Percentiles rank a stretch among this genome's conserved stretches.
phyloP scores from a whole-genome alignment of 2,113 vertebrate species.

The rat (Rattus norvegicus) region DNA sequence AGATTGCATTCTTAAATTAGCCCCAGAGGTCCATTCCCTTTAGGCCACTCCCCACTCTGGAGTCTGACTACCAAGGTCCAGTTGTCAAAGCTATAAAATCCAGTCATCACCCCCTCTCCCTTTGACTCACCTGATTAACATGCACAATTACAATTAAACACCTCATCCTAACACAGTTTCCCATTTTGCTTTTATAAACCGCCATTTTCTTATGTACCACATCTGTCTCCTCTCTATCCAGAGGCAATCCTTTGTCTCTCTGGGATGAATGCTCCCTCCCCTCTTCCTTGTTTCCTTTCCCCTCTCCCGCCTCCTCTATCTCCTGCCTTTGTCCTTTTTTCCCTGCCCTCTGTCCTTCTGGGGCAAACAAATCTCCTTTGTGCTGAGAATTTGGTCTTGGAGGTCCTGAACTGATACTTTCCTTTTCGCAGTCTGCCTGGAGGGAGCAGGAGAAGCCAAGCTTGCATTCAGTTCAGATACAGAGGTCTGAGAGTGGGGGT shows the following conservation, averaged over 20 bases:
- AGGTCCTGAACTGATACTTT: background rate
- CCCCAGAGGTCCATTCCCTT: background rate
- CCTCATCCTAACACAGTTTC: background rate
- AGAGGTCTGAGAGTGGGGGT: background rate
- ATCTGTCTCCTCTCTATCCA: background rate
- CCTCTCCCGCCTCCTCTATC: background rate
- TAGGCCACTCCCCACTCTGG: background rate
- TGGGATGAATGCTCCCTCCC: no score
- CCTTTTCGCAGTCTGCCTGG: background rate
- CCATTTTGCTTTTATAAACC: background rate
- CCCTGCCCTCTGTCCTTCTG: background rate
- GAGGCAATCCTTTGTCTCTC: background rate
- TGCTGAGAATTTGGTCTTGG: background rate
- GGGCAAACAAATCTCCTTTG: background rate
- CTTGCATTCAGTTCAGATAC: background rate
- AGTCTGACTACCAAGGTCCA: background rate
- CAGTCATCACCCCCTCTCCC: background rate
- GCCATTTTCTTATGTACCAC: background rate
- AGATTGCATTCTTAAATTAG: background rate
- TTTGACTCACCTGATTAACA: background rate
- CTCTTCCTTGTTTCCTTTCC: background rate
- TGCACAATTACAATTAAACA: background rate
- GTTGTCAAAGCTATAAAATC: background rate
- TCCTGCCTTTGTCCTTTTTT: background rate
- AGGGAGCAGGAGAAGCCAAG: background rate